Evolutionary conservation across 2,113 vertebrate genomes (phyloP), one percentile per base, ranked within the genome.

Genomic region (Erythrocercus mccallii): DNA sequence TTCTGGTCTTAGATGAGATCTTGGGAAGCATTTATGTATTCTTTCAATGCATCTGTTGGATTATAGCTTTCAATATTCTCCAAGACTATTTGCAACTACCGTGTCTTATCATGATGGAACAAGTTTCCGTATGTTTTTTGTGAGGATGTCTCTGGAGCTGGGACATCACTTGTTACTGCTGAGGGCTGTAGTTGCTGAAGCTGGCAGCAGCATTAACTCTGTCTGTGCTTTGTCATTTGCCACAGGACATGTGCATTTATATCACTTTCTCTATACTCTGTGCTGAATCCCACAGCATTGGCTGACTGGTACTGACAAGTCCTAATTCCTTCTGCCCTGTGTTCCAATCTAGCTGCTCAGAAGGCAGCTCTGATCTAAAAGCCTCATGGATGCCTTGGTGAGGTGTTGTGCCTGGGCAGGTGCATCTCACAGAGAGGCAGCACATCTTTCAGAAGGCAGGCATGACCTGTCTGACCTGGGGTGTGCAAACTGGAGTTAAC

Each of bases 1-100:
- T 64, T 83, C 54, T 94, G 71, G 12, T 90, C 88, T 86, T 73
- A 50, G 47, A 92, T 70, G 71, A 70, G 71, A 90, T 81, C 80
- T 86, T 90, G 69, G 60, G 86, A 94, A 93, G 85, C 24, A n/a
- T 66, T 88, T 95, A 50, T 86, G 27, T 90, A 50, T 66, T 70
- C 28, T 50, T 93, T 93, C 44, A 68, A 71, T 28, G 27, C 50
- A 27, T 95, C 23, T 86, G 8, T 45, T 80, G 51, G 45, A 56
- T 88, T 95, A 70, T 2, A 90, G 47, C 47, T 90, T 90, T 77
- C 54, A 62, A 27, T 54, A 35, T 77, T 83, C 24, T 85, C 66
- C 62, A 62, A 58, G 35, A 86, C 53, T 88, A 44, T 90, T 90
- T 96, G 73, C 42, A 33, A 14, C 23, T 38, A 4, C 66, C 8